Base-by-base conservation (phyloP, 1,140 invertebrate genomes). In the Eriocheir sinensis region DNA sequence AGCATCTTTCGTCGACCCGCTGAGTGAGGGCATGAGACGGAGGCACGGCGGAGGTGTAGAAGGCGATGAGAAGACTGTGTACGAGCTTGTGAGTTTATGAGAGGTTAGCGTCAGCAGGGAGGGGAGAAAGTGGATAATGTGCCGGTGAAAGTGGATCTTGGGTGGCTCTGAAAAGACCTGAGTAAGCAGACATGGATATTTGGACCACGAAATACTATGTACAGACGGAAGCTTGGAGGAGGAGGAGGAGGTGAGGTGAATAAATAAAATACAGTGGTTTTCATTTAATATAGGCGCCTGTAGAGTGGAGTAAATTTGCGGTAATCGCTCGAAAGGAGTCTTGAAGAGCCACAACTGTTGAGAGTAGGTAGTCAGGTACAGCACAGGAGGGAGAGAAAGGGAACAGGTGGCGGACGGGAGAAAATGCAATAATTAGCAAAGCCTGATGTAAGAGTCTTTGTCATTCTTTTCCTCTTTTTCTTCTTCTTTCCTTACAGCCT, bases 141-240 rank as follows among this genome's bases (percentile, higher is more conserved):
- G 27, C 1, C 6, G 27, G 60, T 72, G 60, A 72, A 72, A 72
- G n/a, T n/a, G n/a, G n/a, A n/a, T n/a, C 21, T 21, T n/a, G 9
- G 53, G 53, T n/a, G 60, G 60, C 60, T 72, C 60, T 72, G 60
- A 72, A n/a, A n/a, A n/a, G n/a, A n/a, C n/a, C n/a, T n/a, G n/a
- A n/a, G n/a, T n/a, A n/a, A n/a, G 81, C 9, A 0, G 79, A 27
- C 27, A 4, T 81, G 27, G 3, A 21, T 81, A 21, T 27, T 27
- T 81, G 4, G 79, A 81, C 27, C 27, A 27, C 27, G 3, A 30
- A 27, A 4, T 6, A 6, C 27, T 27, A 32, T 81, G 4, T 27
- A 81, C 27, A 32, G 79, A 32, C 6, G 6, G 3, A 30, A 27
- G 3, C 6, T 81, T 27, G 79, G 79, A 30, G 4, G 79, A 81